phyloP scores from a whole-genome alignment of 1,140 invertebrate species.

The Zaprionus inermis region DNA sequence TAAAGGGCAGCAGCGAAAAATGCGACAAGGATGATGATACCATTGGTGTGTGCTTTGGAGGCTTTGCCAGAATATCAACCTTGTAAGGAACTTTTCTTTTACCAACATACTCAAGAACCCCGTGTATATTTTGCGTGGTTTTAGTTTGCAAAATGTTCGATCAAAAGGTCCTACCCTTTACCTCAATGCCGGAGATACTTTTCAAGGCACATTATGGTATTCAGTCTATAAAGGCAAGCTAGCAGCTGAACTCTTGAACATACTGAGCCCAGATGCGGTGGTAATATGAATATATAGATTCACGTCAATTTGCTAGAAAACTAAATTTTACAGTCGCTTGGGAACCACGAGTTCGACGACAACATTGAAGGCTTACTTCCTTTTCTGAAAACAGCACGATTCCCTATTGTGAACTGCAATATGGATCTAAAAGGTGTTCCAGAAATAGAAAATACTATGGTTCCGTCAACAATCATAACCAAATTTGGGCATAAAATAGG shows the following conservation, averaged over 20 bases:
- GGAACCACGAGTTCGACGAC: constrained; percentile 97
- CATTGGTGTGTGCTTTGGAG: constrained; percentile 89
- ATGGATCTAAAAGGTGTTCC: constrained; percentile 89
- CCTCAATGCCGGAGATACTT: constrained; percentile 95
- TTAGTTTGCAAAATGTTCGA: constrained; percentile 85
- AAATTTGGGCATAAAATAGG: constrained; percentile 89
- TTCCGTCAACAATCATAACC: constrained; percentile 88
- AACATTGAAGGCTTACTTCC: constrained; percentile 89
- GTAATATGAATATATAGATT: constrained; percentile 85
- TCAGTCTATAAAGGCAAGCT: constrained; percentile 90
- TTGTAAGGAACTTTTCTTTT: constrained; percentile 80
- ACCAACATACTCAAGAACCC: neutral
- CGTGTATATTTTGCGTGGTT: constrained; percentile 34
- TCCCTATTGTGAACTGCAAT: constrained; percentile 91
- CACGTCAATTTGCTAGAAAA: neutral
- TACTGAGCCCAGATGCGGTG: constrained; percentile 91
- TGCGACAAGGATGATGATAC: constrained; percentile 86
- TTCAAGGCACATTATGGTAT: constrained; percentile 93
- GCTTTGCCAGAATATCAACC: constrained; percentile 90
- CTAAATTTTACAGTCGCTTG: constrained; percentile 88
- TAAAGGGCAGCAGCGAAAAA: constrained; percentile 86
- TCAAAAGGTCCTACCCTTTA: constrained; percentile 87
- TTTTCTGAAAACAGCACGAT: constrained; percentile 89
- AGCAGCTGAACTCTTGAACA: constrained; percentile 90
- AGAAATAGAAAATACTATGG: constrained; percentile 84